Base-by-base conservation (phyloP, 2,888 invertebrate species). In the Pelosia muscerda region DNA sequence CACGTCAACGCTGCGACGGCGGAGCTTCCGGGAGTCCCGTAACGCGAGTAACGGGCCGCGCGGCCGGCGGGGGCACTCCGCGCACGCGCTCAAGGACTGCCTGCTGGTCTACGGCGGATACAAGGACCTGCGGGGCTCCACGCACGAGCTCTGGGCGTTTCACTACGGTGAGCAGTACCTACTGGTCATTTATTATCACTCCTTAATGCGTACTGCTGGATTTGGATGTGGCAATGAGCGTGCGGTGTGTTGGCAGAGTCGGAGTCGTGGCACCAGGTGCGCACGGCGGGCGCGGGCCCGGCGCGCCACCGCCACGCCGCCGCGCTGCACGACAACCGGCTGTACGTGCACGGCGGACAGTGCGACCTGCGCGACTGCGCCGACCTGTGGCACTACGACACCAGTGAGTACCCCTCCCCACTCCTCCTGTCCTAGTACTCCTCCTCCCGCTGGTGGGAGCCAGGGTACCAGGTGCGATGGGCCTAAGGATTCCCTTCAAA, bases 271-370 rank as follows among this genome's bases (percentile, higher is more conserved):
- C 97, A 97, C 84, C 92, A 88, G 80, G 89, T 92, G 75, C 92
- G 93, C 74, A 88, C 91, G 74, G 74, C 74, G n/a, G 83, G 84
- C 66, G 82, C 93, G 77, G 95, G 95, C 74, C 96, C 97, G 63
- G 96, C 97, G 54, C 95, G 98, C 15, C 98, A 98, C 95, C 97
- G 97, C 82, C 98, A 98, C 95, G 97, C 97, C 0, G 97, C 97
- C 3, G 97, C 97, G 59, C 93, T 98, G 73, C 96, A 97, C 90
- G 97, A 96, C 81, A 96, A 96, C 77, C 95, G 96, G 4, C 97
- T 98, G 95, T 98, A 97, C 96, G 96, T 98, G 85, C 98, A 97
- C 91, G 98, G 97, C 23, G 98, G 98, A 0, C 97, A 97, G 97
- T 97, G 97, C 74, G 98, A 98, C 93, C 95, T 98, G 69, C 96